A percentile compares a stretch with the other conserved stretches of the same genome.
These are phyloP conservation scores for Panzeria rudis DNA, from an alignment of 2,888 invertebrate species.

Conservation along the genomic window DNA sequence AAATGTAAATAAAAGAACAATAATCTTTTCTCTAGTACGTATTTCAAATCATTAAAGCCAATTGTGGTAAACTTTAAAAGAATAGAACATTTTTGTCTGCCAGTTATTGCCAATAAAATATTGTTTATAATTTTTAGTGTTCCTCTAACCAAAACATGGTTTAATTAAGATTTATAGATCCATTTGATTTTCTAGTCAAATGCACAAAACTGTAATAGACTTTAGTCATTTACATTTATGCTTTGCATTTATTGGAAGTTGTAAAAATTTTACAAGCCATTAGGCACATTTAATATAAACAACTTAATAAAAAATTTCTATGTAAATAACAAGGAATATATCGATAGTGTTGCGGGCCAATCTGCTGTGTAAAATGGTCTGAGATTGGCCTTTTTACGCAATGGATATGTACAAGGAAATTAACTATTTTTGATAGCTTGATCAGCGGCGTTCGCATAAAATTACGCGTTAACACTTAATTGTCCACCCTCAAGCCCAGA, in stretches of 20 bases:
- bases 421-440: no score
- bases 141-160: neutral
- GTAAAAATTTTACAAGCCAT: slow-evolving; percentile 57
- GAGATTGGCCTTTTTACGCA: no score
- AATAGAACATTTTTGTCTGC: neutral
- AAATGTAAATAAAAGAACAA: no score
- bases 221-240: slow-evolving; percentile 1
- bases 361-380: no score
- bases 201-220: slow-evolving; percentile 31
- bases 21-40: neutral
- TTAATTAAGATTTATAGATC: slow-evolving; percentile 54
- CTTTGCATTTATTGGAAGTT: slow-evolving; percentile 18
- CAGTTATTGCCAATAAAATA: neutral
- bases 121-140: neutral
- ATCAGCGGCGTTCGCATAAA: neutral
- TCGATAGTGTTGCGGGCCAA: no score
- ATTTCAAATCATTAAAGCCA: neutral
- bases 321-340: no score
- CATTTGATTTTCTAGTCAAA: slow-evolving; percentile 44
- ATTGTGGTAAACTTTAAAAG: neutral
- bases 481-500: no score
- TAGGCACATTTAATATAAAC: slow-evolving; percentile 21
- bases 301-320: neutral
- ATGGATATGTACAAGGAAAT: no score
- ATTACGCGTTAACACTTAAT: neutral